Evolutionary conservation across 2,888 invertebrate genomes (phyloP), one percentile per base, ranked within the genome.

Genomic region (Acanthopleura granulata): DNA sequence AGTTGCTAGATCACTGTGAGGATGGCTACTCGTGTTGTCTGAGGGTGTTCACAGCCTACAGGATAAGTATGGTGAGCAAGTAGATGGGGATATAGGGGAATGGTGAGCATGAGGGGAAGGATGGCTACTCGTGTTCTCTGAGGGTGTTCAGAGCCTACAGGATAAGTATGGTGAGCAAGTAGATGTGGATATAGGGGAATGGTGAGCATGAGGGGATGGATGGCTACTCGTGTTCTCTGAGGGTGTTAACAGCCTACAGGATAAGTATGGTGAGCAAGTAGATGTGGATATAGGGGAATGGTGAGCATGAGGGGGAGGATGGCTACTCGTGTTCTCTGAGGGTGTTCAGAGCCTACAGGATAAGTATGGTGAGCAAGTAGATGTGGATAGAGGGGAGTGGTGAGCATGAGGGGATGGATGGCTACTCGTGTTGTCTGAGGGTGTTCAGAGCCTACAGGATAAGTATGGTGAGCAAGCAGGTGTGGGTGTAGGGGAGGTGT

Each of bases 381-480:
- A 40, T 40, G 40, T 40, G 9, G 40, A 40, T 40, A 22, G 78
- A 72, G 86, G 86, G 14, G 78, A 82, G 71, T 82, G n/a, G n/a
- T n/a, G n/a, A n/a, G n/a, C n/a, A n/a, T n/a, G n/a, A n/a, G n/a
- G n/a, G n/a, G n/a, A 49, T 77, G 22, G 78, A 83, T 73, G 86
- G 86, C 15, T 78, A 82, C 71, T 82, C 80, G 62, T 84, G 83
- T 49, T 88, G 87, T 77, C 80, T 84, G 11, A 79, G 86, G 40
- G 83, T 89, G 15, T 82, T 88, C 73, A 85, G 85, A 40, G 85
- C 85, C 27, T 89, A 84, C 79, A 86, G 85, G 75, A 85, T 89
- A 49, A 81, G 88, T 49, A 78, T 83, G 78, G 88, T 88, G 79
- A 81, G 84, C 79, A 71, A 22, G 12, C 12, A 72, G n/a, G n/a